phyloP scores from a whole-genome alignment of 2,113 vertebrate genomes.

The Eudyptes chrysolophus region DNA sequence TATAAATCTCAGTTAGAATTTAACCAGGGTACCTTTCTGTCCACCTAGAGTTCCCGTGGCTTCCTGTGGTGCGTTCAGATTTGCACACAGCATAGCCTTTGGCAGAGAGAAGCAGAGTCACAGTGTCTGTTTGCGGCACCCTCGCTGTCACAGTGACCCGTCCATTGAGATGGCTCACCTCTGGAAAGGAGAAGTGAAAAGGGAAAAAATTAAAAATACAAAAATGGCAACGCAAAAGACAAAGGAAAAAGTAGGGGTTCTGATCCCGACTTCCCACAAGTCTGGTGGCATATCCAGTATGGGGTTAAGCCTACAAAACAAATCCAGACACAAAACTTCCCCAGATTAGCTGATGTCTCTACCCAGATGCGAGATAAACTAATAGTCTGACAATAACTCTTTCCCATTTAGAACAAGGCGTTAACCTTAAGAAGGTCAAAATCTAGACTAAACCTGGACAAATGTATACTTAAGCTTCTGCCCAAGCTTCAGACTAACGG shows the following conservation, averaged over 20 bases:
- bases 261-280: neutral
- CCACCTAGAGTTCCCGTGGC: neutral
- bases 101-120: slow-evolving; percentile 15
- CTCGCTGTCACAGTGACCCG: neutral
- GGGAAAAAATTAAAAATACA: neutral
- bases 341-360: neutral
- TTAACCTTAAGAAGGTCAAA: neutral
- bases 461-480: neutral
- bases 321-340: neutral
- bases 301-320: neutral
- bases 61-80: neutral
- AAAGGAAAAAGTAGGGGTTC: neutral
- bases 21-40: neutral
- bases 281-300: neutral
- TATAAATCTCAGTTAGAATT: neutral
- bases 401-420: neutral
- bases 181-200: neutral
- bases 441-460: neutral
- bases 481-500: neutral
- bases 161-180: neutral
- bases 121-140: neutral
- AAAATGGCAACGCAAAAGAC: neutral
- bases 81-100: neutral
- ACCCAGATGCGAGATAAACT: neutral
- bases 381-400: neutral